Conservation (phyloP, 2,113 vertebrate species). For the Neomonachus schauinslandi region DNA sequence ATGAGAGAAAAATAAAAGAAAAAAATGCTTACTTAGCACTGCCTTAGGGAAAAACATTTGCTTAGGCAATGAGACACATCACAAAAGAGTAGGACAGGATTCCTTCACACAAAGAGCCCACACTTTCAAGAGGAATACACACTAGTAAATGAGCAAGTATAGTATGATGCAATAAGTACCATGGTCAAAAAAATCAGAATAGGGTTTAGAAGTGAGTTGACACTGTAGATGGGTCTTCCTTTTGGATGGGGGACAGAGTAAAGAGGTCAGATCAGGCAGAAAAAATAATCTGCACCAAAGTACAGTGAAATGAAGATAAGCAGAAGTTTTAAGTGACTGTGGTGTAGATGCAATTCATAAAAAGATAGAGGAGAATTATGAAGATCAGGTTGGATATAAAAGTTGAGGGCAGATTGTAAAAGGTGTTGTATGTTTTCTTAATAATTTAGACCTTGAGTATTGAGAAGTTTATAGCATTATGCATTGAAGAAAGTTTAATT, state of each 20-base stretch:
- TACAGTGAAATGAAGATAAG: not conserved
- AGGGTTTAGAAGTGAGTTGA: not conserved
- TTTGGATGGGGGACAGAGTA: not conserved
- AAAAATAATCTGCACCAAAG: not conserved
- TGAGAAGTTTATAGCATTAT: not conserved
- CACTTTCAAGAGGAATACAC: not conserved
- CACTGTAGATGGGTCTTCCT: not conserved
- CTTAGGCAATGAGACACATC: not conserved
- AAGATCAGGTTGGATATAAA: not conserved
- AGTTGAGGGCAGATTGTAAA: not conserved
- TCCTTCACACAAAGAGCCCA: not conserved
- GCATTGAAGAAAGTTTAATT: not conserved
- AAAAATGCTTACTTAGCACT: not conserved
- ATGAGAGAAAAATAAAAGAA: not conserved
- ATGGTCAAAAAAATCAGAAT: not conserved
- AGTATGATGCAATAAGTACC: not conserved
- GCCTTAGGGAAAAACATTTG: not conserved
- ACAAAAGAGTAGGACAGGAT: not conserved
- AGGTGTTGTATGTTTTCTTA: not conserved
- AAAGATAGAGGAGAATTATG: not conserved
- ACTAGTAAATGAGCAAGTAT: not conserved
- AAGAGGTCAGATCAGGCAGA: not conserved
- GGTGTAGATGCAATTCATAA: not conserved
- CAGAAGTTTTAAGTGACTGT: not conserved
- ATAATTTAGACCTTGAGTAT: not conserved